Percentiles rank a stretch among this genome's conserved stretches.
These are phyloP conservation scores for Molanna angustata DNA, from an alignment of 2,888 invertebrate species.

Conservation along the genomic window DNA sequence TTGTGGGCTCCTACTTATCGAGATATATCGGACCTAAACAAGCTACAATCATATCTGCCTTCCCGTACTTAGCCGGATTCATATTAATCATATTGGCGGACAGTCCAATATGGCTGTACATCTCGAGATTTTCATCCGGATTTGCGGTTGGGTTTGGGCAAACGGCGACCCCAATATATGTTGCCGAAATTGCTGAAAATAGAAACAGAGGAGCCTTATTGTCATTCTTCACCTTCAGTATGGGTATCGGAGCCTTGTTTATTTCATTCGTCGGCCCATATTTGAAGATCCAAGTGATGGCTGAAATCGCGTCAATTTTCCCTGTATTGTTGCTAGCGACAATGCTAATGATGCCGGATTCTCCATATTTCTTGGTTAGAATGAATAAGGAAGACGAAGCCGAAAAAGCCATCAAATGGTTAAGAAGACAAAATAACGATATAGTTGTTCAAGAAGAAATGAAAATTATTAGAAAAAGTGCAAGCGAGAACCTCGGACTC, in stretches of 20 bases:
- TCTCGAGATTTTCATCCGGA: conserved; percentile 36
- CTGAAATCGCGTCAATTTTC: conserved; percentile 20
- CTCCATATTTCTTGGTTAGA: conserved; percentile 27
- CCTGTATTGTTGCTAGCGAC: conserved; percentile 25
- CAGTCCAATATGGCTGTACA: conserved; percentile 36
- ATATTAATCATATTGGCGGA: conserved; percentile 22
- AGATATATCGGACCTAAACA: conserved; percentile 27
- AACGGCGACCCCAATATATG: conserved; percentile 28
- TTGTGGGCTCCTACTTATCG: conserved; percentile 18
- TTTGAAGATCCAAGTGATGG: conserved; percentile 22
- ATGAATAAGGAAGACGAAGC: conserved; percentile 23
- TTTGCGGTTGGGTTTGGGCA: conserved; percentile 27
- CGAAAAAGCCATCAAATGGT: conserved; percentile 20
- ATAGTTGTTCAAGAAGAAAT: conserved; percentile 17
- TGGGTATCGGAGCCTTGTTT: conserved; percentile 22
- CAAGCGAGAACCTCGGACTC: conserved; percentile 12
- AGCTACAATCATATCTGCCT: conserved; percentile 16
- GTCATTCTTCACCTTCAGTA: conserved; percentile 18
- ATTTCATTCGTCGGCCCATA: conserved; percentile 29
- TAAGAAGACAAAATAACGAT: conserved; percentile 19
- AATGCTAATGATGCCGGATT: conserved; percentile 30
- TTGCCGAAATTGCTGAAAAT: conserved; percentile 31
- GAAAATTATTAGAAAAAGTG: conserved; percentile 15
- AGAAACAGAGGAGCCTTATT: conserved; percentile 29
- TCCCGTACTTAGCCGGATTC: conserved; percentile 23